Base-by-base conservation (phyloP, 92 coral and sea anemone species). In the Pocillopora grandis region DNA sequence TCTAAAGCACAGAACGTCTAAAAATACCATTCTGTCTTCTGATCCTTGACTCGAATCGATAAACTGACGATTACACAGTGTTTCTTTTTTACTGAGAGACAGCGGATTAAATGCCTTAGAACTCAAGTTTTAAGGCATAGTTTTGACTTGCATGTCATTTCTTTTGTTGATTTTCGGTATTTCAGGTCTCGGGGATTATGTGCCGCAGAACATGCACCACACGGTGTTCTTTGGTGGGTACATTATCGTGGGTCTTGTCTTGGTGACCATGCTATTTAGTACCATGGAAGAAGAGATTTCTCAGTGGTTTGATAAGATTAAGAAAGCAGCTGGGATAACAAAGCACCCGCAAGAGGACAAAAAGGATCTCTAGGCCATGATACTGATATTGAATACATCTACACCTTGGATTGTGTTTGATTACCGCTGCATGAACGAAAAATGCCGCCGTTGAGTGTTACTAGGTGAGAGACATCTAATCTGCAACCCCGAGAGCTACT, bases 181-280 rank as follows among this genome's bases (percentile, higher is more conserved):
- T 42, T 20, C 61, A 88, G 94, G 97, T 67, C 92, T 93, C 19
- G 94, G 92, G n/a, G 94, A 89, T 61, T 91, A 81, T 55, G 96
- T 92, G 12, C 94, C 92, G 10, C 87, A 85, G 37, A 84, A 91
- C 62, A 85, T 91, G 62, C 97, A 88, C 31, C 91, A 88, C 86
- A 91, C 94, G 0, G n/a, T 70, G 62, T 23, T 71, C 72, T 93
- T 91, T 91, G 94, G 90, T 2, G 78, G 83, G 55, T 90, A 90
- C 83, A 80, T 90, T 42, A 62, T 92, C n/a, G 67, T 92, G 77
- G 96, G 96, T 15, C 84, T 92, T 49, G 93, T 88, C 7, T 70
- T 90, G 68, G 80, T 92, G 19, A 78, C 85, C 82, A 93, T 88
- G 94, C 57, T 93, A 68, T 93, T 93, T 87, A 80, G 91, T 62